phyloP scores from a whole-genome alignment of 2,888 invertebrate species.

The Drosophila limbata region DNA sequence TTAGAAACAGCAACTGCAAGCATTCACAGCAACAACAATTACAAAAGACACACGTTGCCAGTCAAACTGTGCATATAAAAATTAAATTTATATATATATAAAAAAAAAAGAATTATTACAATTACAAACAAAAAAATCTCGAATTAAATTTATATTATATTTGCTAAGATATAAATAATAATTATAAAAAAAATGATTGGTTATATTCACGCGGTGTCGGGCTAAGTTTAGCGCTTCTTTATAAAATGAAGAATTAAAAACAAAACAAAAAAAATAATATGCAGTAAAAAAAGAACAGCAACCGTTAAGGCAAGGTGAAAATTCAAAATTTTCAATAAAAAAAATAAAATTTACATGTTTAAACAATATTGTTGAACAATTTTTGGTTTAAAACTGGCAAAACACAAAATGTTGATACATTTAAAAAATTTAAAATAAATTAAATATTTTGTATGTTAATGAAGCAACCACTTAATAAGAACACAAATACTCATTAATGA shows the following conservation, averaged over 20 bases:
- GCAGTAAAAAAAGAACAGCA: constrained; percentile 38
- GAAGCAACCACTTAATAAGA: constrained; percentile 67
- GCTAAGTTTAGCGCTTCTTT: constrained; percentile 75
- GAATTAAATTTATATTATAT: constrained; percentile 61
- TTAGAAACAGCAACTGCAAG: constrained; percentile 53
- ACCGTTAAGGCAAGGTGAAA: constrained; percentile 48
- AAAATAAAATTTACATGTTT: constrained; percentile 12
- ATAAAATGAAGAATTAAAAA: constrained; percentile 72
- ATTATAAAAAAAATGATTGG: constrained; percentile 54
- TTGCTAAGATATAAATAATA: constrained; percentile 44
- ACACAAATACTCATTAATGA: constrained; percentile 75
- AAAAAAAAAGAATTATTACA: constrained; percentile 21
- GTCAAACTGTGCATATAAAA: constrained; percentile 64
- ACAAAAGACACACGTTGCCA: constrained; percentile 48
- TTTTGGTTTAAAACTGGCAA: constrained; percentile 63
- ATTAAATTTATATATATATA: constrained; percentile 9
- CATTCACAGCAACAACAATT: constrained; percentile 65
- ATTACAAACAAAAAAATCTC: constrained; percentile 62
- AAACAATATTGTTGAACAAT: constrained; percentile 74
- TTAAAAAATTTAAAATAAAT: constrained; percentile 23
- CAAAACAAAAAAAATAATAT: constrained; percentile 35
- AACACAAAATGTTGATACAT: constrained; percentile 45
- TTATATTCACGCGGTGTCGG: constrained; percentile 73
- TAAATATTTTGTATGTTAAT: constrained; percentile 36
- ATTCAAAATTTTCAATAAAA: constrained; percentile 71